Base-by-base conservation (phyloP, 2,888 invertebrate genomes). In the Caenorhabditis angaria region DNA sequence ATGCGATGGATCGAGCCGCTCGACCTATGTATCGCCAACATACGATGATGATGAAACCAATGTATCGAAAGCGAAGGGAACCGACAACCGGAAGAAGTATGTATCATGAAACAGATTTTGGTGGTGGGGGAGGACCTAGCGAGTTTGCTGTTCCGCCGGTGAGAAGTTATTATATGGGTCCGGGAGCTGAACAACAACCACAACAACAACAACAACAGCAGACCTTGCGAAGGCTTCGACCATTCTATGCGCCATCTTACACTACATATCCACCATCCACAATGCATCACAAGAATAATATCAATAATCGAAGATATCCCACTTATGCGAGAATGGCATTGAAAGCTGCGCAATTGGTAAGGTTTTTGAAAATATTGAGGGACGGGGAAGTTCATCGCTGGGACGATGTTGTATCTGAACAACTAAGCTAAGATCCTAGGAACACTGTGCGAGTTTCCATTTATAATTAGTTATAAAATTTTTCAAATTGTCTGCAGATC, bases 181-280 rank as follows among this genome's bases (percentile, higher is more conserved):
- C n/a, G n/a, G n/a, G n/a, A n/a, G n/a, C n/a, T 54, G 72, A 68
- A 41, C 62, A 55, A 29, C 76, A 76, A 41, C 62, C 48, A 29
- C 76, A 76, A 59, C 65, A 66, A 24, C 58, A 41, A 18, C 41
- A 41, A 41, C 41, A 41, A 41, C 41, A 41, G 41, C 41, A 41
- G 68, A 80, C 80, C 47, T 29, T 78, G 22, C 67, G 80, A 25
- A 29, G 78, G 67, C 61, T 76, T 59, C 70, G 80, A 32, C 82
- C 76, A 18, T 82, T 79, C 70, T 84, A 84, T 65, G 76, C 81
- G 10, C 84, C 84, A 27, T 82, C 82, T 57, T 84, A 84, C 68
- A 81, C 83, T 22, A 83, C 83, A 18, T 84, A 82, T 61, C 84
- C 84, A 10, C 84, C 84, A 8, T 77, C 80, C 22, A 82, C 82